Conservation (phyloP, 1,140 invertebrate genomes). For the Conopomorpha cramerella region DNA sequence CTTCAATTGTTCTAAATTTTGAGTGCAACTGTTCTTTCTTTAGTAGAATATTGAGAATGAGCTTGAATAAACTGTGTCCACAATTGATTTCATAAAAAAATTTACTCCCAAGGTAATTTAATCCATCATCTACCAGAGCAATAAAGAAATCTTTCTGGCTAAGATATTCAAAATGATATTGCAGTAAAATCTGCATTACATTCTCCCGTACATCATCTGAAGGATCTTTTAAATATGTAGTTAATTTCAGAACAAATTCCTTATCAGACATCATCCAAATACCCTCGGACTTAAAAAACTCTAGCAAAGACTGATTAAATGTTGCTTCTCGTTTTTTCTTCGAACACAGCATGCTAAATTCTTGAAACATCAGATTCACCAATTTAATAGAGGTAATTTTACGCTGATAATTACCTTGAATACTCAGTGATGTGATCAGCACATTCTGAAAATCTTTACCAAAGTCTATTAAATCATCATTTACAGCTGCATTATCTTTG, state of each 20-base stretch:
- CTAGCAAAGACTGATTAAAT: too few relatives aligned
- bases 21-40: slow-evolving; percentile 9
- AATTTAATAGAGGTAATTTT: slow-evolving; percentile 41
- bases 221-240: slow-evolving; percentile 28
- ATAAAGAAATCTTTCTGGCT: slow-evolving; percentile 10
- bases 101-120: slow-evolving; percentile 24
- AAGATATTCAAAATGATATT: slow-evolving; percentile 19
- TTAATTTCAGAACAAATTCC: slow-evolving; percentile 19
- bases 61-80: slow-evolving; percentile 33
- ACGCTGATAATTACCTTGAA: slow-evolving; percentile 49
- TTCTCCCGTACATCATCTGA: slow-evolving; percentile 33
- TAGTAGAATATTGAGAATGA: slow-evolving; percentile 23
- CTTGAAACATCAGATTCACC: too few relatives aligned
- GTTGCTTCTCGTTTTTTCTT: too few relatives aligned
- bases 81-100: slow-evolving; percentile 42
- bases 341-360: too few relatives aligned
- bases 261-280: slow-evolving; percentile 17
- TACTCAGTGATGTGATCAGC: slow-evolving; percentile 22
- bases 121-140: slow-evolving; percentile 20
- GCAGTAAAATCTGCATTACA: slow-evolving; percentile 20
- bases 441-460: slow-evolving; percentile 23
- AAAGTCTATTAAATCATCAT: slow-evolving; percentile 16
- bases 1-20: slow-evolving; percentile 21
- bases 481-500: slow-evolving; percentile 10
- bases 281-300: too few relatives aligned